These are phyloP conservation scores for Geophilus truncorum DNA, from an alignment of 2,888 invertebrate species.

Conservation along the genomic window DNA sequence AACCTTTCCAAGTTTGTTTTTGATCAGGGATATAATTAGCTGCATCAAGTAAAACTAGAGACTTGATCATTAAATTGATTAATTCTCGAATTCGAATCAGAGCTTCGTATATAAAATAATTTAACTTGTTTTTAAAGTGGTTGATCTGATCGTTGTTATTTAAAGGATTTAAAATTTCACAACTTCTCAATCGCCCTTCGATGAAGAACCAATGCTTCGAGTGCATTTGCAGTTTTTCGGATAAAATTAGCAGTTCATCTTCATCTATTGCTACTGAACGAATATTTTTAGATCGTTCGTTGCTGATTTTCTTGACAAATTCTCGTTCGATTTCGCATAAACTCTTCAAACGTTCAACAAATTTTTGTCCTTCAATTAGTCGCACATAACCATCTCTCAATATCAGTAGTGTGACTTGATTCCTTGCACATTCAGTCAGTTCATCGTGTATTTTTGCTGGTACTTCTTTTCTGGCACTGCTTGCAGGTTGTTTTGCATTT, in stretches of 20 bases:
- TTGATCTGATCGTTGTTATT: background rate
- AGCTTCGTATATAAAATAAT: background rate
- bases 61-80: background rate
- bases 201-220: constrained; percentile 4
- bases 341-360: background rate
- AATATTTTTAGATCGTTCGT: background rate
- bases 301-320: background rate
- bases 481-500: background rate
- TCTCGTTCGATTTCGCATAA: background rate
- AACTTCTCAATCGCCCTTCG: background rate
- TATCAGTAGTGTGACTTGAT: background rate
- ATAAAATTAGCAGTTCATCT: background rate
- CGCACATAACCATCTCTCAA: background rate
- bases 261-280: background rate
- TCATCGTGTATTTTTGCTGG: background rate
- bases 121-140: background rate
- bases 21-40: background rate
- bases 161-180: background rate
- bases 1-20: background rate
- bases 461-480: background rate
- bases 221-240: background rate
- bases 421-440: background rate
- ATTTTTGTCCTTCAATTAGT: background rate
- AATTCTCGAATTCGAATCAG: background rate
- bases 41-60: background rate